Conservation (phyloP, 1,140 invertebrate genomes). For the Drosophila baimaii region DNA sequence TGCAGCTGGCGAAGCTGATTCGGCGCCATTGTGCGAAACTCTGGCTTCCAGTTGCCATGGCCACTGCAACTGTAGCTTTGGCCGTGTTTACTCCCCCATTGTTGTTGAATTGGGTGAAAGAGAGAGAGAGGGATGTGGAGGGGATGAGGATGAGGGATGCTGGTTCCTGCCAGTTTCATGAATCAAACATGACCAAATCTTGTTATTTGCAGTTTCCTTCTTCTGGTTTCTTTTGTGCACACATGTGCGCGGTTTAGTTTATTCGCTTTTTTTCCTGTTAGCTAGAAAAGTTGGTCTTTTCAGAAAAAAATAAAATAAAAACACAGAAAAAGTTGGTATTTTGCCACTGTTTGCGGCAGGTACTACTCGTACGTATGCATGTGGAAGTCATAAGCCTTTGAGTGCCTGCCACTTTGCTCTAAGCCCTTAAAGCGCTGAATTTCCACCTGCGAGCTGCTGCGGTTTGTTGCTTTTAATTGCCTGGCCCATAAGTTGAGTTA, state of each 20-base stretch:
- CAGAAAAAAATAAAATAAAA: not conserved
- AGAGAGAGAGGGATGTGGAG: not conserved
- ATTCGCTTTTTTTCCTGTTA: slow-evolving; percentile 20
- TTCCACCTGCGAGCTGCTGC: slow-evolving; percentile 7
- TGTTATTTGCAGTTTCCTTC: slow-evolving; percentile 62
- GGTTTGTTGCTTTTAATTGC: slow-evolving; percentile 34
- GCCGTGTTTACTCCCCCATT: slow-evolving; percentile 35
- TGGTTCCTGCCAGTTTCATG: slow-evolving; percentile 33
- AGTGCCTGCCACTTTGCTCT: slow-evolving; percentile 54
- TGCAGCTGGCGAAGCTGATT: slow-evolving; percentile 34
- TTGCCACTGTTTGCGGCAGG: slow-evolving; percentile 32
- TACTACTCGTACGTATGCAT: slow-evolving; percentile 44
- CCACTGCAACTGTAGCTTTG: slow-evolving; percentile 40
- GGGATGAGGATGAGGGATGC: not conserved
- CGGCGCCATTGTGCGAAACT: slow-evolving; percentile 30
- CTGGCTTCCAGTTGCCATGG: slow-evolving; percentile 31
- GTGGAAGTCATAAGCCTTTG: slow-evolving; percentile 56
- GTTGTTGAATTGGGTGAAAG: slow-evolving; percentile 43
- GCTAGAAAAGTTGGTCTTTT: slow-evolving; percentile 45
- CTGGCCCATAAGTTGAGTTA: slow-evolving; percentile 15
- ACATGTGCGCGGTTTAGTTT: slow-evolving; percentile 36
- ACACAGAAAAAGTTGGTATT: slow-evolving; percentile 17
- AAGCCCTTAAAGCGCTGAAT: slow-evolving; percentile 55
- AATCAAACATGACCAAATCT: slow-evolving; percentile 64
- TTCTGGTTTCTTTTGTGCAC: slow-evolving; percentile 32